Evolutionary conservation across 2,797 vertebrate genomes (phyloP).

Genomic region (Halcyon smyrnensis): DNA sequence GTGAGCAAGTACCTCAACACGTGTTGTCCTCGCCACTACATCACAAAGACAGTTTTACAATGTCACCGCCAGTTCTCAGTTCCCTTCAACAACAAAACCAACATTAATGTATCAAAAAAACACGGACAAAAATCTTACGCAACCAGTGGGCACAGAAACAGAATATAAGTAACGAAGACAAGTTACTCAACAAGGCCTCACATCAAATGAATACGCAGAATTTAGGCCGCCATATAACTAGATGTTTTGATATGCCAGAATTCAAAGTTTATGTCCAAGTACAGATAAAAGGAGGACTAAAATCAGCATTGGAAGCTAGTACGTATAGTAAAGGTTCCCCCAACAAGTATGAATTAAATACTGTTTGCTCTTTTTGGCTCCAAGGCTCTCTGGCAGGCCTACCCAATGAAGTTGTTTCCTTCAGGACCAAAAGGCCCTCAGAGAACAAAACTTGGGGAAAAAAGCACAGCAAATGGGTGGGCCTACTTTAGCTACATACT

Average conservation of each 20-base stretch:
- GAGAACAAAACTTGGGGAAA: not conserved
- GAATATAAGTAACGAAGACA: not conserved
- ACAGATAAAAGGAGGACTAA: not conserved
- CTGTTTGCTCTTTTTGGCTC: not conserved
- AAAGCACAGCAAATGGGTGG: not conserved
- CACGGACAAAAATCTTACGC: not conserved
- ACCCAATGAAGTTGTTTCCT: not conserved
- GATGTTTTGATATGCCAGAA: not conserved
- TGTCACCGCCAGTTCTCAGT: not conserved
- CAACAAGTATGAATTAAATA: not conserved
- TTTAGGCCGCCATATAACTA: not conserved
- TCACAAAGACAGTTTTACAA: not conserved
- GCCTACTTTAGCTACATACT: not conserved
- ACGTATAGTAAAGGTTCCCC: not conserved
- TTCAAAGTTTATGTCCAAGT: not conserved
- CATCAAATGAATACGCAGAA: not conserved
- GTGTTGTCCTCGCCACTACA: not conserved
- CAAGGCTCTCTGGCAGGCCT: not conserved
- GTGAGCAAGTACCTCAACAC: not conserved
- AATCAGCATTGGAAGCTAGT: not conserved
- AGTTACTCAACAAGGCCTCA: not conserved
- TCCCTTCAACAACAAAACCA: not conserved
- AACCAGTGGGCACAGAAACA: not conserved
- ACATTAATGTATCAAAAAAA: not conserved
- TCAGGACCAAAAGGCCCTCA: not conserved